phyloP scores from a whole-genome alignment of 2,113 vertebrate genomes.

The Gambusia holbrooki region DNA sequence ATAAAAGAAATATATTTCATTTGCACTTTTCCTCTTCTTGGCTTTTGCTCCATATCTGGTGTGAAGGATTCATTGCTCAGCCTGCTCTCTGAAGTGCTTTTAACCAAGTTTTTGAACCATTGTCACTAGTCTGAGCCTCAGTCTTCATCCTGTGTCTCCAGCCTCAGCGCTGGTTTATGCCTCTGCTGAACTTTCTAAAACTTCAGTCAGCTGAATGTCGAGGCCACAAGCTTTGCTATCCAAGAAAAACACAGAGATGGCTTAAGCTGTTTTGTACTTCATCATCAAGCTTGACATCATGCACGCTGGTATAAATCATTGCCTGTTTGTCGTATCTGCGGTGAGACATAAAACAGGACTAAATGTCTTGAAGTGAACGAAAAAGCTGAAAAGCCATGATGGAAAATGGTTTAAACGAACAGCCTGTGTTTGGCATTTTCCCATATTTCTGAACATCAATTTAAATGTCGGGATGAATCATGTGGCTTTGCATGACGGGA shows the following conservation, averaged over 20 bases:
- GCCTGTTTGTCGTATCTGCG: neutral
- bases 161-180: constrained; percentile 25
- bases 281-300: constrained; percentile 2
- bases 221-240: neutral
- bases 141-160: constrained; percentile 1
- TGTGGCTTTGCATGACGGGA: constrained; percentile 24
- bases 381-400: neutral
- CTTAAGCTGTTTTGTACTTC: constrained; percentile 15
- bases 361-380: constrained; percentile 11
- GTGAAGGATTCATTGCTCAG: constrained; percentile 16
- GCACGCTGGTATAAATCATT: constrained; percentile 6
- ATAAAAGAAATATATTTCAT: constrained; percentile 4
- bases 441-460: constrained; percentile 16
- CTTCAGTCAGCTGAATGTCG: constrained; percentile 29
- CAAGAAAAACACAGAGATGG: constrained; percentile 28
- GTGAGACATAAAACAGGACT: constrained; percentile 9
- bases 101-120: constrained; percentile 9
- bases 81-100: constrained; percentile 30
- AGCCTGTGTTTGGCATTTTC: neutral
- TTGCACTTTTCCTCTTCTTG: constrained; percentile 3
- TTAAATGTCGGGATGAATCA: neutral
- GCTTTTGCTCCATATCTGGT: neutral
- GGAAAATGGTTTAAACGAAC: neutral
- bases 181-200: constrained; percentile 20
- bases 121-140: constrained; percentile 9